Conservation (phyloP, 2,888 invertebrate genomes). For the Synergus japonicus region DNA sequence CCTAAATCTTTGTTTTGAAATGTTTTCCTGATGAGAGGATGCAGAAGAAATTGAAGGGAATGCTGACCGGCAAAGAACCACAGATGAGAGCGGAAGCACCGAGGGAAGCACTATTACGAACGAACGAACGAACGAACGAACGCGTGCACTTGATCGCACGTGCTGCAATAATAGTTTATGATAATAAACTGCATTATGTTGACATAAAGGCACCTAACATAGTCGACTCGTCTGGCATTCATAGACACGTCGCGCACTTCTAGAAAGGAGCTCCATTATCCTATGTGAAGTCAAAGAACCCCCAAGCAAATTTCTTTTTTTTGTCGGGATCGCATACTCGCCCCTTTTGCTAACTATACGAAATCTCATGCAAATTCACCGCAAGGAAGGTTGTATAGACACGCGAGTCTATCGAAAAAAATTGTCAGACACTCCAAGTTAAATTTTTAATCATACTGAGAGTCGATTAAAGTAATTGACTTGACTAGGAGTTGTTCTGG, state of each 20-base stretch:
- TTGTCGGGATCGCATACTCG: neutral
- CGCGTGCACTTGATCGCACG: constrained; percentile 59
- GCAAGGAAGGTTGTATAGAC: constrained; percentile 25
- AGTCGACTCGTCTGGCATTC: constrained; percentile 41
- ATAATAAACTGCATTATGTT: constrained; percentile 72
- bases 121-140: neutral
- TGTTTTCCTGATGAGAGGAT: neutral
- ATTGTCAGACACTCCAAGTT: neutral
- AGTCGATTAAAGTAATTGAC: constrained; percentile 8
- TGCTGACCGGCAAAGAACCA: constrained; percentile 30
- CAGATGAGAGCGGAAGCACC: neutral
- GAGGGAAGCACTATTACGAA: constrained; percentile 22
- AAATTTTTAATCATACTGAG: constrained; percentile 15
- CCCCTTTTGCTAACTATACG: constrained; percentile 13
- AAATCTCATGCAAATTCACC: constrained; percentile 36
- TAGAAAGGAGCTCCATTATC: constrained; percentile 39
- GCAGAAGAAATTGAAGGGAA: constrained; percentile 9
- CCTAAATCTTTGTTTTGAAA: neutral
- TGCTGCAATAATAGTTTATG: constrained; percentile 72
- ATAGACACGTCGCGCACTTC: constrained; percentile 32
- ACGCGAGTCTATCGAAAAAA: constrained; percentile 22
- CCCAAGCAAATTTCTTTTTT: constrained; percentile 32
- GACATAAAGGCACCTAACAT: constrained; percentile 53
- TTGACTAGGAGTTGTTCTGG: neutral
- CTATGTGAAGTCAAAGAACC: constrained; percentile 16